Evolutionary conservation across 1,140 invertebrate genomes (phyloP), one percentile per base, ranked within the genome.

Genomic region (Trachymyrmex septentrionalis): DNA sequence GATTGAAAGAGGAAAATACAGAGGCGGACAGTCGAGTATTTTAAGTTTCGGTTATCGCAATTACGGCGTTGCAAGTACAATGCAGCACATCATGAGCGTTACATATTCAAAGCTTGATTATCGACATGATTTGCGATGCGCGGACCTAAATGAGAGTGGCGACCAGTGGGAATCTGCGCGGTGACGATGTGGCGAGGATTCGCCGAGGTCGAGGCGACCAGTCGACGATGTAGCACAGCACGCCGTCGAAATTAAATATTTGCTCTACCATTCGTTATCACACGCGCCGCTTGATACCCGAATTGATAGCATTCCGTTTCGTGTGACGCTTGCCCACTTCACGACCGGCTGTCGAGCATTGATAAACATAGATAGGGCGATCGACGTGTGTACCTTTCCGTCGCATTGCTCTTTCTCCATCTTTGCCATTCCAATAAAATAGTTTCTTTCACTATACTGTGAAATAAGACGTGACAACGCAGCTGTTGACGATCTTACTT

Each of bases 241-340:
- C 55, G 34, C 10, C 55, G 14, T 50, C 86, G 88, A 80, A 92
- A 92, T 92, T 92, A 92, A 92, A 92, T 92, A 92, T 92, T 92
- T 92, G 91, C 86, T 67, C 53, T 82, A 73, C 72, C 78, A 87
- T 90, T 66, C 72, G 4, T 69, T 80, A 92, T 92, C 85, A 61
- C 57, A 34, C 64, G 59, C 86, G 57, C 48, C 81, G 75, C 71
- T 91, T 89, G 85, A 91, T 91, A 91, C 75, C 71, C 57, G 87
- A 91, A 88, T 91, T 91, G 87, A 91, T 91, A 91, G 85, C 87
- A 85, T 86, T 82, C 73, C 63, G 71, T 91, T 91, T 89, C 67
- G 53, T 78, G 63, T 44, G 24, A 84, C 55, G 77, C 48, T 77
- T 69, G 77, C 73, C 19, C 67, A 55, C 38, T 71, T 69, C 71